A percentile compares a stretch with the other conserved stretches of the same genome.
phyloP scores from a whole-genome alignment of 2,797 vertebrate genomes.

The Sphaeramia orbicularis region DNA sequence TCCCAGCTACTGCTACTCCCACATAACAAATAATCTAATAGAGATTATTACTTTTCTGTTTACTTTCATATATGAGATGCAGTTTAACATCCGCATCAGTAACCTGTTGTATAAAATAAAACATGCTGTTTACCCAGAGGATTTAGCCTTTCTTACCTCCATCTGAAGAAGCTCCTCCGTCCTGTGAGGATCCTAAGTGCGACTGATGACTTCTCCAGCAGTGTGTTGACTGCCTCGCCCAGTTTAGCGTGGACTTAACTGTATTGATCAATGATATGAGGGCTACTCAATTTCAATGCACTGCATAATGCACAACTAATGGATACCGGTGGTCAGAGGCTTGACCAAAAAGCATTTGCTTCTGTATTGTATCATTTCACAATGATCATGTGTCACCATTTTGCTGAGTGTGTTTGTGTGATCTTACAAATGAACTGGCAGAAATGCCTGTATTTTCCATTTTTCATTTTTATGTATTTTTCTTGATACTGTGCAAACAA shows the following conservation, averaged over 20 bases:
- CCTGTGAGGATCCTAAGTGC: slow-evolving; percentile 24
- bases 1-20: not conserved
- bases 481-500: not conserved
- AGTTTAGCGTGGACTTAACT: slow-evolving; percentile 31
- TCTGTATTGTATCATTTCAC: slow-evolving; percentile 23
- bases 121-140: not conserved
- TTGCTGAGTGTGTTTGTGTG: not conserved
- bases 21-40: not conserved
- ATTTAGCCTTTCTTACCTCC: slow-evolving; percentile 63
- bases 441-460: not conserved
- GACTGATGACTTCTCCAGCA: slow-evolving; percentile 23
- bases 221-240: slow-evolving; percentile 56
- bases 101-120: not conserved
- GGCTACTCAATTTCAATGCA: slow-evolving; percentile 15
- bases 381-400: slow-evolving; percentile 27
- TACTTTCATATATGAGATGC: slow-evolving; percentile 2
- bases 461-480: not conserved
- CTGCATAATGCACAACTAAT: slow-evolving; percentile 74
- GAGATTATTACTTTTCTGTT: not conserved
- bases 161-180: slow-evolving; percentile 53
- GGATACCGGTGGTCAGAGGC: slow-evolving; percentile 53
- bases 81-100: not conserved
- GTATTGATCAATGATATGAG: slow-evolving; percentile 57
- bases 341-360: slow-evolving; percentile 46
- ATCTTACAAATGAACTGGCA: too few species aligned